phyloP scores from a whole-genome alignment of 2,113 vertebrate genomes.

The Rana temporaria region DNA sequence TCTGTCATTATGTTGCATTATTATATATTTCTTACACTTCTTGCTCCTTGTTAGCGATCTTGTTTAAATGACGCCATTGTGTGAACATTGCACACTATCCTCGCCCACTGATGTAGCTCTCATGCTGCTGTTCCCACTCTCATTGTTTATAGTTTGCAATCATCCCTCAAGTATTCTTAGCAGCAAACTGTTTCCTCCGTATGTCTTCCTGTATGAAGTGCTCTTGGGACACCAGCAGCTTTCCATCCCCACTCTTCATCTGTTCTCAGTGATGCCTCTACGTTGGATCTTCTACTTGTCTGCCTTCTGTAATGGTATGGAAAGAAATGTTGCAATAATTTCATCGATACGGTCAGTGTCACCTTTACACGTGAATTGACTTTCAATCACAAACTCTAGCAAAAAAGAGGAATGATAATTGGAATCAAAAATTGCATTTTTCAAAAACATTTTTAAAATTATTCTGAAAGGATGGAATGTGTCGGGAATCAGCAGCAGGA shows the following conservation, averaged over 20 bases:
- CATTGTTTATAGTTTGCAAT: neutral
- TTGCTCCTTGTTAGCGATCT: neutral
- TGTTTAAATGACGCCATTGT: neutral
- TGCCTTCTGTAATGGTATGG: neutral
- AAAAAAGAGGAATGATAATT: too few relatives aligned
- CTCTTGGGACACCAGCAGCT: neutral
- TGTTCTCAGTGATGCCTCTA: neutral
- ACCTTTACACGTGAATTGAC: too few relatives aligned
- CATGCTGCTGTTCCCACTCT: neutral
- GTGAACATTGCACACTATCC: neutral
- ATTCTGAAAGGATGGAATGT: too few relatives aligned
- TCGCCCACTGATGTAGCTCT: neutral
- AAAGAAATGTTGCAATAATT: neutral
- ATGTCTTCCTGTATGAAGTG: neutral
- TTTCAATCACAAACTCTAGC: too few relatives aligned
- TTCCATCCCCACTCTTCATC: neutral
- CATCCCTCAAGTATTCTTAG: neutral
- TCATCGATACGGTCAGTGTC: neutral
- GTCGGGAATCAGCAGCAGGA: too few relatives aligned
- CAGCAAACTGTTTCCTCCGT: neutral
- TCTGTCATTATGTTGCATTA: too few relatives aligned
- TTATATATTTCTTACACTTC: too few relatives aligned
- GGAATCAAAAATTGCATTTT: too few relatives aligned
- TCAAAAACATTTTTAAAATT: too few relatives aligned
- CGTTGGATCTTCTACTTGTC: neutral